Evolutionary conservation across 2,113 vertebrate species (phyloP), one percentile per base, ranked within the genome.

Genomic region (Chrysochloris asiatica): DNA sequence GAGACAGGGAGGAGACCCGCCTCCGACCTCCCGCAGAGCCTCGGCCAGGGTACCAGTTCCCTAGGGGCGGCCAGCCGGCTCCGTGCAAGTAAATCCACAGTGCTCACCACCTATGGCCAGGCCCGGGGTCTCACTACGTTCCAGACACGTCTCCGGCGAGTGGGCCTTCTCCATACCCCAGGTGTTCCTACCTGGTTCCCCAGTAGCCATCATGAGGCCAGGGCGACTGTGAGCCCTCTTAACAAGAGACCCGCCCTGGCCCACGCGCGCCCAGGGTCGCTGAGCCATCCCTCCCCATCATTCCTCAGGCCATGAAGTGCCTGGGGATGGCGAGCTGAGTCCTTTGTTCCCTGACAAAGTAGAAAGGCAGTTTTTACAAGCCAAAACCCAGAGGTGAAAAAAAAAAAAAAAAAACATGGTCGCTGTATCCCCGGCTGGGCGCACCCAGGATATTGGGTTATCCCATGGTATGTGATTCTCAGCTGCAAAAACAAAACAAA

Each of bases 271-370:
- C 95, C 84, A 17, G 92, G 89, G 95, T 94, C 84, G 63, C 94
- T 28, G 80, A 86, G 78, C 95, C 89, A 94, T 82, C 95, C 81
- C 82, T 93, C 93, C 84, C 75, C 85, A 83, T 72, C 81, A 26
- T 73, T 89, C 93, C 88, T 77, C 94, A 87, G 91, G 94, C 95
- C 95, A 84, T 89, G 88, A 76, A 95, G 92, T 73, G 96, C 96
- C 75, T 69, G 92, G 95, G 95, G 95, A 94, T 88, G 95, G 95
- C 93, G 95, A 96, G 95, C 95, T 83, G 43, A 82, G 79, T 96
- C 95, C 95, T 97, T 97, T 97, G 96, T 97, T 97, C 95, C 94
- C 93, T 94, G 80, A 88, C 95, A 54, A 50, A 96, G 93, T 90
- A 80, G 89, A 93, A 71, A 92, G 71, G 75, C 96, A 93, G 91